These are phyloP conservation scores for Limonius californicus DNA, from an alignment of 1,140 invertebrate genomes.

Conservation along the genomic window DNA sequence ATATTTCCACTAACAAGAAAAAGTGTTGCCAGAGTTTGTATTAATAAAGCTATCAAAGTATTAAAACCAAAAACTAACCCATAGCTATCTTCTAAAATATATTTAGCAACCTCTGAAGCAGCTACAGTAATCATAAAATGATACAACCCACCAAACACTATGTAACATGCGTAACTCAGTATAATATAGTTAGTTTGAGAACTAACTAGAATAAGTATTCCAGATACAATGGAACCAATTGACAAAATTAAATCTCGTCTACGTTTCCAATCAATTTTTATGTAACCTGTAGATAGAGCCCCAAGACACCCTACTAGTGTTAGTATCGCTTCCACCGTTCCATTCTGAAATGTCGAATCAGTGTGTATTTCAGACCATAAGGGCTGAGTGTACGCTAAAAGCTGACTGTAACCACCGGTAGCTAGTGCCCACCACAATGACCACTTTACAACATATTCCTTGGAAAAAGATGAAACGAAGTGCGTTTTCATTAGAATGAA, in stretches of 20 bases:
- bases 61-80: conserved; percentile 89
- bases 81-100: conserved; percentile 76
- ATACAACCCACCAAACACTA: conserved; percentile 72
- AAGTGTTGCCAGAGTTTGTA: conserved; percentile 75
- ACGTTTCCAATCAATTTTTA: conserved; percentile 42
- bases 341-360: conserved; percentile 45
- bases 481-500: conserved; percentile 61
- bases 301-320: conserved; percentile 66
- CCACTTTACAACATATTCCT: conserved; percentile 75
- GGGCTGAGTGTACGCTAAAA: conserved; percentile 75
- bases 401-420: conserved; percentile 76
- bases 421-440: conserved; percentile 80
- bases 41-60: conserved; percentile 70
- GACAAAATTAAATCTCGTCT: conserved; percentile 45
- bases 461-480: conserved; percentile 67
- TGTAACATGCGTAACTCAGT: conserved; percentile 70
- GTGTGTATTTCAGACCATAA: conserved; percentile 65
- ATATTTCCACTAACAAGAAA: conserved; percentile 55
- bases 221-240: conserved; percentile 58
- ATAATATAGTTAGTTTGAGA: conserved; percentile 61
- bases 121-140: conserved; percentile 81
- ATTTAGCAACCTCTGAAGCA: conserved; percentile 80
- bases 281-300: conserved; percentile 49
- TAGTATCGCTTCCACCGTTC: conserved; percentile 70
- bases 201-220: conserved; percentile 59